These are phyloP conservation scores for Andrena haemorrhoa DNA, from an alignment of 2,888 invertebrate genomes.

Conservation along the genomic window DNA sequence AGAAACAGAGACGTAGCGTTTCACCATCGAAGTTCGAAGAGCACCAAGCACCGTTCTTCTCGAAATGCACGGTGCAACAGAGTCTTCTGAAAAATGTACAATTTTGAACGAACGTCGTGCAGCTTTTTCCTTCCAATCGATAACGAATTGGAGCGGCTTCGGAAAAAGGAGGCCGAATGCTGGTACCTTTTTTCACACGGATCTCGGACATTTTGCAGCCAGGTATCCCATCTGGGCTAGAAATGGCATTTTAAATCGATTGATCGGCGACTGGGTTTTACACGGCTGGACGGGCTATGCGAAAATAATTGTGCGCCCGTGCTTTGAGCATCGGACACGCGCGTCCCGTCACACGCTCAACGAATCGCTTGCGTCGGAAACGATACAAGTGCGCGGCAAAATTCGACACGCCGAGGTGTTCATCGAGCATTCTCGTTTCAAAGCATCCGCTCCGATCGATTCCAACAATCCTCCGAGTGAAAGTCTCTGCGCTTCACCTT, in stretches of 20 bases:
- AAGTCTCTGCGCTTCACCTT: neutral
- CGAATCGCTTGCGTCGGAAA: constrained; percentile 14
- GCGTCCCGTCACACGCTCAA: neutral
- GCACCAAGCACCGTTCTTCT: neutral
- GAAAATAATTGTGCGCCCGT: constrained; percentile 62
- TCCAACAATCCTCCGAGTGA: neutral
- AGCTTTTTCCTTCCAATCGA: constrained; percentile 40
- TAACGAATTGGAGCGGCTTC: constrained; percentile 51
- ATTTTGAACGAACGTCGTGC: neutral
- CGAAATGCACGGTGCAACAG: neutral
- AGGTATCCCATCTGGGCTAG: constrained; percentile 55
- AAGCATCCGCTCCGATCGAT: neutral
- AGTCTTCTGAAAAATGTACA: neutral
- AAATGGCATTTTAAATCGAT: constrained; percentile 68
- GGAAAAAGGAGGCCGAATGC: constrained; percentile 1
- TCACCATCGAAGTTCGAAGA: neutral
- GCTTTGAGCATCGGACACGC: constrained; percentile 35
- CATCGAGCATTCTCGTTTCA: neutral
- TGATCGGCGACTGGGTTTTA: constrained; percentile 45
- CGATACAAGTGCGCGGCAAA: neutral
- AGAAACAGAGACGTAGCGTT: neutral
- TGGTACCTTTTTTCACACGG: constrained; percentile 43
- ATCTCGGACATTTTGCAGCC: constrained; percentile 35
- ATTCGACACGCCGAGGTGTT: neutral
- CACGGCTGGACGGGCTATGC: constrained; percentile 34